Percentiles rank a stretch among this genome's conserved stretches.
Conservation (phyloP, 2,113 vertebrate genomes). For the Onychostoma macrolepis region DNA sequence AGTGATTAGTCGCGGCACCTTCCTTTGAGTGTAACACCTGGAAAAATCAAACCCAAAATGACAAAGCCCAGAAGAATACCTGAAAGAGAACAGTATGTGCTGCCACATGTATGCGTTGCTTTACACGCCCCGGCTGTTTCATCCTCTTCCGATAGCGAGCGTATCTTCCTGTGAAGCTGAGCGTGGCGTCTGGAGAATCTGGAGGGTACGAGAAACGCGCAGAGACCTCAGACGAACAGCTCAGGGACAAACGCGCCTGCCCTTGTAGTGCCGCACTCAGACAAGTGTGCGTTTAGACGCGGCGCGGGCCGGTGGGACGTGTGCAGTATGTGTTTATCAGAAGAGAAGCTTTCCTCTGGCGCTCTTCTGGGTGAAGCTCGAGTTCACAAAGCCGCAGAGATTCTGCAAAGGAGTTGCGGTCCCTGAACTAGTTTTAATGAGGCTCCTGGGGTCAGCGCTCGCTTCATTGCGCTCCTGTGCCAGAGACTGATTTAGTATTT, state of each 20-base stretch:
- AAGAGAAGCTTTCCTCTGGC: slow-evolving; percentile 62
- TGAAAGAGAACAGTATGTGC: slow-evolving; percentile 76
- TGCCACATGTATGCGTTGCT: slow-evolving; percentile 76
- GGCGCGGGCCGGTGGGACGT: slow-evolving; percentile 76
- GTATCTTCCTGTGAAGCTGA: slow-evolving; percentile 73
- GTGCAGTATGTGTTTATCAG: slow-evolving; percentile 80
- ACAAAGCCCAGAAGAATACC: slow-evolving; percentile 80
- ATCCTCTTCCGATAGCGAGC: slow-evolving; percentile 70
- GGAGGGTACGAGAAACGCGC: neutral
- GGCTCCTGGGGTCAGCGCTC: slow-evolving; percentile 55
- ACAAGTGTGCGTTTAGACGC: slow-evolving; percentile 74
- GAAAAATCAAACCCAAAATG: slow-evolving; percentile 74
- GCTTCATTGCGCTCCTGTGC: neutral
- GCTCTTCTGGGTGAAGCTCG: slow-evolving; percentile 60
- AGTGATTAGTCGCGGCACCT: slow-evolving; percentile 68
- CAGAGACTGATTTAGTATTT: neutral
- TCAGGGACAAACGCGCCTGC: slow-evolving; percentile 69
- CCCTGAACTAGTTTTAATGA: slow-evolving; percentile 52
- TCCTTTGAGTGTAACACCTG: slow-evolving; percentile 74
- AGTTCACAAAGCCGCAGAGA: neutral
- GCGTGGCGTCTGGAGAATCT: slow-evolving; percentile 73
- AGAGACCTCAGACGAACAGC: slow-evolving; percentile 48
- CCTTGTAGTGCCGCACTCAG: slow-evolving; percentile 77
- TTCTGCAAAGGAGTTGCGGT: slow-evolving; percentile 16
- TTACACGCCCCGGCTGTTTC: slow-evolving; percentile 73